Base-by-base conservation (phyloP, 2,888 invertebrate species). In the Drosophila meridionalis region DNA sequence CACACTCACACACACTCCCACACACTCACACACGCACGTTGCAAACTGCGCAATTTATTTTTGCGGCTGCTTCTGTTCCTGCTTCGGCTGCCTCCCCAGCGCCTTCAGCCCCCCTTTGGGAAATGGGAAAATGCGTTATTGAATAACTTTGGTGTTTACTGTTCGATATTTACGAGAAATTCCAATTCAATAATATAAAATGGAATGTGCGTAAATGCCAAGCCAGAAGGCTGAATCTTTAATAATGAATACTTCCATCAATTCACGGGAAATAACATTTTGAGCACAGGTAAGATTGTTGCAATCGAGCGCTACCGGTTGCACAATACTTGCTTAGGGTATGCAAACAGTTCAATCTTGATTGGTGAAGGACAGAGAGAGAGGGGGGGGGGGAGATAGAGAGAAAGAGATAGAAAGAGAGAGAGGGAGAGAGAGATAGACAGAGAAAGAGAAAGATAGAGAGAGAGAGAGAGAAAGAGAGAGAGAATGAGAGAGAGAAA, bases 21-120 rank as follows among this genome's bases (percentile, higher is more conserved):
- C 48, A 48, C 48, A 48, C 48, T 34, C 52, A 28, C 7, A 14
- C 53, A 40, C 38, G 38, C 55, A 55, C 28, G 4, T n/a, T 40
- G 55, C 55, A 40, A 55, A 55, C 40, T 28, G 55, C 55, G 40
- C 40, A 40, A 40, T 40, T 55, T 14, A 36, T 55, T 40, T 28
- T 40, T 28, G 55, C 14, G 28, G 55, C 38, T 53, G 36, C 53
- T 12, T 36, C 36, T 26, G 36, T 12, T 7, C 34, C 52, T 3
- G 6, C 26, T 12, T 4, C 11, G 4, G n/a, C 50, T 20, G 34
- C 6, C 26, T 11, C 52, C 2, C 55, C n/a, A 26, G 8, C 11
- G 5, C 30, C 55, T 40, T 28, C 2, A n/a, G 12, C 1, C 38
- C 28, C 28, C 36, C 7, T 40, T 9, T 38, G 55, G 55, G 28